These are phyloP conservation scores for Gambusia holbrooki DNA, from an alignment of 2,113 vertebrate species.

Conservation along the genomic window DNA sequence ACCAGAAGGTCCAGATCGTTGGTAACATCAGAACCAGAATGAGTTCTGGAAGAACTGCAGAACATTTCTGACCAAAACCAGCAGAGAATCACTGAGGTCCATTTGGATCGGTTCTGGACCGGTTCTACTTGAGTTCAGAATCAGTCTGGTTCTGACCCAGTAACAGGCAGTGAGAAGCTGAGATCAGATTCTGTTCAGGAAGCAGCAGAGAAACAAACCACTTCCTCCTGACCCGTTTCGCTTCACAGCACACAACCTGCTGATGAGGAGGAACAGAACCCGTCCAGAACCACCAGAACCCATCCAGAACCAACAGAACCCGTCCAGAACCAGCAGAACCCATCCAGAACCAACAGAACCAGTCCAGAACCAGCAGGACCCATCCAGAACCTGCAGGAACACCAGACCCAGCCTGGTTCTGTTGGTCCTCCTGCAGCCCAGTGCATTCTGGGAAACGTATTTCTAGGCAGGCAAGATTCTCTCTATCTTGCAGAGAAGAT, in stretches of 20 bases:
- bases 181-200: conserved; percentile 1
- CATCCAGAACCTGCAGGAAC: background rate
- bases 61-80: too few species aligned
- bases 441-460: background rate
- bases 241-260: conserved; percentile 8
- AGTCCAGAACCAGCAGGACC: background rate
- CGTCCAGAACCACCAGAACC: background rate
- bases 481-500: too few species aligned
- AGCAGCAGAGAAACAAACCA: conserved; percentile 30
- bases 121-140: background rate
- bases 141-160: too few species aligned
- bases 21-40: too few species aligned
- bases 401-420: background rate
- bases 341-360: too few species aligned
- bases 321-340: background rate
- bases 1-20: too few species aligned
- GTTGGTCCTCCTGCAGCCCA: background rate
- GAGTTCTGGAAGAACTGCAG: too few species aligned
- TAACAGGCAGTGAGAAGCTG: background rate
- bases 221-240: conserved; percentile 31
- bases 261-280: too few species aligned
- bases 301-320: background rate
- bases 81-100: too few species aligned
- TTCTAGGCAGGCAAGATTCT: too few species aligned
- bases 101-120: background rate